A percentile compares a stretch with the other conserved stretches of the same genome.
Conservation (phyloP, 64 coral and sea anemone species). For the Astreopora myriophthalma region DNA sequence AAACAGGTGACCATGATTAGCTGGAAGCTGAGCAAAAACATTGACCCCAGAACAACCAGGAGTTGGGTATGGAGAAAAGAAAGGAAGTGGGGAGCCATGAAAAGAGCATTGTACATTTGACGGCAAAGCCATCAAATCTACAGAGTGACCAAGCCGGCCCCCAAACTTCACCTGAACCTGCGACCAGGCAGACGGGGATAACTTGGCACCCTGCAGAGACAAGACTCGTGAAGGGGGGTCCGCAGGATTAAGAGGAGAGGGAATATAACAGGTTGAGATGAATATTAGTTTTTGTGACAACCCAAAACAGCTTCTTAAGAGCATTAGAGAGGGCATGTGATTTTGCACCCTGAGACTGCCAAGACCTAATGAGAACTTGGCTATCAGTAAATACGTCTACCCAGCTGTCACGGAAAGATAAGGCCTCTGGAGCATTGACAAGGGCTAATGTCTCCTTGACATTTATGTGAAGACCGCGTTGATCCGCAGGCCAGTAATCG, state of each 20-base stretch:
- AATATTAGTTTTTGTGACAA: background rate
- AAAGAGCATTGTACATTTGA: slow-evolving; percentile 23
- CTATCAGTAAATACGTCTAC: slow-evolving; percentile 27
- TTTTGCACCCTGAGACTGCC: background rate
- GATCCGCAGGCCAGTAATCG: slow-evolving; percentile 8
- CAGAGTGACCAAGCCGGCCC: slow-evolving; percentile 26
- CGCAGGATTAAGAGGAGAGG: slow-evolving; percentile 20
- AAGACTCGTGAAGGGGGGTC: background rate
- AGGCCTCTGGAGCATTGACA: background rate
- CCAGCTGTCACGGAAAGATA: slow-evolving; percentile 12
- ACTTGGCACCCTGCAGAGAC: background rate
- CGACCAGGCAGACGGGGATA: background rate
- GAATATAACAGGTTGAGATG: slow-evolving; percentile 21
- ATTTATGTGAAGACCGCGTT: background rate
- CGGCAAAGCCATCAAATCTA: slow-evolving; percentile 38
- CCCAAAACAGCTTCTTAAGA: slow-evolving; percentile 17
- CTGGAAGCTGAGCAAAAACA: background rate
- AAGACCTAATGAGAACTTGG: background rate
- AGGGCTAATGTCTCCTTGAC: slow-evolving; percentile 36
- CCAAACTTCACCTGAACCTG: slow-evolving; percentile 20
- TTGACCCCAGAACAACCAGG: background rate
- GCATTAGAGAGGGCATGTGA: background rate
- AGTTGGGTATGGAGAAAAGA: background rate
- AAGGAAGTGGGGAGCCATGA: slow-evolving; percentile 11
- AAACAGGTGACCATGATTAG: background rate